Base-by-base conservation (phyloP, 35 echinoderm and acorn worm species). In the Ptychodera flava region DNA sequence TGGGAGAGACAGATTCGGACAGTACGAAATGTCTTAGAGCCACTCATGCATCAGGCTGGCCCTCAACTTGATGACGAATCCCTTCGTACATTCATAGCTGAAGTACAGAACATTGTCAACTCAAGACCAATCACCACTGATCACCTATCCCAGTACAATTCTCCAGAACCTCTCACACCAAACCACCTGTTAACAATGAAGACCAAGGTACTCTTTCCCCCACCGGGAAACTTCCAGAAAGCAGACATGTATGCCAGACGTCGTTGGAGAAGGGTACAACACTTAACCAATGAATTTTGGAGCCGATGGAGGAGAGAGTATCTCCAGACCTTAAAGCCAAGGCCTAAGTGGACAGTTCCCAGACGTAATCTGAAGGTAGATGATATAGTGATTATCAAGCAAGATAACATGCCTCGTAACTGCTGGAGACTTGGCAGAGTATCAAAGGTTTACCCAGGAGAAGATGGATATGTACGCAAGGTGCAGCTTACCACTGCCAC, bases 101-200 rank as follows among this genome's bases (percentile, higher is more conserved):
- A 79, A 28, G 78, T 28, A 28, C 78, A 79, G 28, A 79, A 79
- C 28, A 79, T 79, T 28, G 78, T 79, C 27, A 79, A 79, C 32
- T 79, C 78, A 79, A 1, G 78, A 28, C 78, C 78, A 79, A 28
- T 79, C 1, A 79, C 78, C 29, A 79, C 78, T 32, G 77, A 31
- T 64, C 85, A 80, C 31, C n/a, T 93, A 0, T 90, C 92, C 81
- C 88, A 97, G 38, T 86, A 88, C 2, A 88, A 30, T 2, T 84
- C 91, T 16, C 31, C 82, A 10, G 82, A 78, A 32, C 91, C 94
- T 77, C 38, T 97, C 1, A 91, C 88, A 0, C 88, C 94, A n/a
- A 96, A 96, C 33, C 87, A 96, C 52, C 76, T 95, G 31, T 34
- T 96, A 78, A 93, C 92, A 1, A 85, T 84, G 37, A 93, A 93